Base-by-base conservation (phyloP, 2,113 vertebrate species). In the Xyliphius kryptos region DNA sequence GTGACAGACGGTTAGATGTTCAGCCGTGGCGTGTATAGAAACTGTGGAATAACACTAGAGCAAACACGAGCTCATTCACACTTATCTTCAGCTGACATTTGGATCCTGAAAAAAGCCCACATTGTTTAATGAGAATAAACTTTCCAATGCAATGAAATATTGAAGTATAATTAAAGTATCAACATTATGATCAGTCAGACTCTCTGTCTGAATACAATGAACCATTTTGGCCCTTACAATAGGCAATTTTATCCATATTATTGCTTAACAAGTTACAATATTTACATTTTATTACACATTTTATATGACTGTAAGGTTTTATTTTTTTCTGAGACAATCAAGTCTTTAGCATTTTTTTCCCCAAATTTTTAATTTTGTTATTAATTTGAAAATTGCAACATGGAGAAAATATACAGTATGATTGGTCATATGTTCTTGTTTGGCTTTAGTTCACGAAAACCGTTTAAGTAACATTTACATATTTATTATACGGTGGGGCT, bases 101-200 rank as follows among this genome's bases (percentile, higher is more conserved):
- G 87, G 88, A 88, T 82, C 84, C 84, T 80, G 61, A 80, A 82
- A 83, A 89, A 87, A 87, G 84, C 85, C 83, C 82, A 88, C 82
- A 78, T 81, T 66, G 84, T 90, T 89, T 89, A 87, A 91, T 89
- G 87, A 91, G 82, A 91, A 87, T 88, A 89, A 91, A 89, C 87
- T 87, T 86, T 81, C 82, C 86, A 76, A 80, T 85, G 85, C 87
- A 87, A 90, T 91, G 88, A 91, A 91, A 91, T 91, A 91, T 92
- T 91, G 90, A 91, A 91, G 86, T 90, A 88, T 89, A 90, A 91
- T 90, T 92, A 90, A 90, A 90, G 7, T n/a, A n/a, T n/a, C n/a
- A 91, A 90, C 86, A 89, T 90, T 90, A 90, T 87, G 89, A 90
- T 85, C n/a, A n/a, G 82, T 84, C 86, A 86, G 82, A 79, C 80